Evolutionary conservation across 2,113 vertebrate species (phyloP), one percentile per base, ranked within the genome.

Genomic region (Lagenorhynchus albirostris): DNA sequence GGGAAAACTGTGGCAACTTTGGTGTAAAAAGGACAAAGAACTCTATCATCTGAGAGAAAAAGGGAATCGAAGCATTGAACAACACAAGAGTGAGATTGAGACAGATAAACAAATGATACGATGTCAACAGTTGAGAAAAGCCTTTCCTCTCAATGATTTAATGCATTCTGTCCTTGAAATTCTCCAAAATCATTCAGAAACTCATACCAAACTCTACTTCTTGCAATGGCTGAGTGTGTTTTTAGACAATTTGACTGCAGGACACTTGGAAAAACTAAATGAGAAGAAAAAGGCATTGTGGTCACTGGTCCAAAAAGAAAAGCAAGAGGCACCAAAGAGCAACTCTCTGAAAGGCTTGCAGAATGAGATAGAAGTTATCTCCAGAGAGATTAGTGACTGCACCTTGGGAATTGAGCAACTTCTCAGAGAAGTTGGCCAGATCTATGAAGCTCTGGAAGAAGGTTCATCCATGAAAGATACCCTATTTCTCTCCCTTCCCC

Each of bases 351-450:
- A 68, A 87, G 1, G 0, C 1, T 95, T 93, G 68, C 95, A 98
- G 97, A 76, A 7, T 33, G 55, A 98, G 21, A 97, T 99, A 89
- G 98, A 98, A 68, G 1, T 50, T 68, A 94, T 98, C 67, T 98
- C 98, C 12, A 58, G 13, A 14, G 62, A 98, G 62, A 95, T 98
- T 38, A 97, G 65, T 63, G 88, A 98, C 74, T 97, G 93, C 13
- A 97, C 97, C 0, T 98, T 99, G 90, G 98, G 99, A 65, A 93
- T 98, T 94, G 98, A 99, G 38, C 99, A 99, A 67, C 77, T 99
- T 91, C 96, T 99, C 20, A 98, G 99, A 97, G 99, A 99, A 96
- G 60, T 98, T 63, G 97, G 98, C 26, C 99, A 99, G 88, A 98
- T 99, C 44, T 99, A 99, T 98, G 99, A 99, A 98, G 98, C 98